A percentile compares a stretch with the other conserved stretches of the same genome.
phyloP scores from a whole-genome alignment of 2,797 vertebrate species.

The Mionectes olivaceus region DNA sequence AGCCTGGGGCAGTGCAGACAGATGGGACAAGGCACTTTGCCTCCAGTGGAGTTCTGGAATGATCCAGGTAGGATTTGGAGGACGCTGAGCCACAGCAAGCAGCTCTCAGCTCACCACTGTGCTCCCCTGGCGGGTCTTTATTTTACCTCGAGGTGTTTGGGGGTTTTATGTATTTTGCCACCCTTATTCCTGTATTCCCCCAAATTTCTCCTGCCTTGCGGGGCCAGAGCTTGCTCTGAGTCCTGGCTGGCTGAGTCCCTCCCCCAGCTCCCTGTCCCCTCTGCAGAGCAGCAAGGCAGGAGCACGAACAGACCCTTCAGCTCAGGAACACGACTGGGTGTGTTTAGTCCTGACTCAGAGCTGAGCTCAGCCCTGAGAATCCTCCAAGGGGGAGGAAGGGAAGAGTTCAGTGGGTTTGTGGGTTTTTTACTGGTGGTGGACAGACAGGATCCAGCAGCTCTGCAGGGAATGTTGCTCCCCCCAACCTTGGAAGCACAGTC shows the following conservation, averaged over 20 bases:
- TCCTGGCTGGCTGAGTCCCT: not conserved
- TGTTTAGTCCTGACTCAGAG: not conserved
- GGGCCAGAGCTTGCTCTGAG: not conserved
- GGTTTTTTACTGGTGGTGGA: not conserved
- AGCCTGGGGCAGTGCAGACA: not conserved
- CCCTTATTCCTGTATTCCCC: not conserved
- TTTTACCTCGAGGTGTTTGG: not conserved
- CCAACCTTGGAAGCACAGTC: not conserved
- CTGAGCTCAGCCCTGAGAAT: not conserved
- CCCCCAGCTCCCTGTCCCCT: not conserved
- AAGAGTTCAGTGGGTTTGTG: not conserved
- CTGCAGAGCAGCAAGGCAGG: not conserved
- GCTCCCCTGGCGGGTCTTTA: not conserved
- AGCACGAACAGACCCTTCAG: not conserved
- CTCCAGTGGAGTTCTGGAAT: not conserved
- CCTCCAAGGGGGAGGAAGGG: not conserved
- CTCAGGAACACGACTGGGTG: not conserved
- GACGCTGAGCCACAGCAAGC: not conserved
- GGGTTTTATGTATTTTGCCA: rapidly evolving
- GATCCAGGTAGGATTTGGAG: not conserved
- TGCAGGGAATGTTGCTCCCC: not conserved
- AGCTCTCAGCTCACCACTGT: not conserved
- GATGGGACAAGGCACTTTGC: not conserved
- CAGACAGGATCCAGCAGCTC: not conserved
- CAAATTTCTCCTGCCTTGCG: not conserved